A percentile compares a stretch with the other conserved stretches of the same genome.
Conservation (phyloP, 2,113 vertebrate genomes). For the Brachyhypopomus occidentalis region DNA sequence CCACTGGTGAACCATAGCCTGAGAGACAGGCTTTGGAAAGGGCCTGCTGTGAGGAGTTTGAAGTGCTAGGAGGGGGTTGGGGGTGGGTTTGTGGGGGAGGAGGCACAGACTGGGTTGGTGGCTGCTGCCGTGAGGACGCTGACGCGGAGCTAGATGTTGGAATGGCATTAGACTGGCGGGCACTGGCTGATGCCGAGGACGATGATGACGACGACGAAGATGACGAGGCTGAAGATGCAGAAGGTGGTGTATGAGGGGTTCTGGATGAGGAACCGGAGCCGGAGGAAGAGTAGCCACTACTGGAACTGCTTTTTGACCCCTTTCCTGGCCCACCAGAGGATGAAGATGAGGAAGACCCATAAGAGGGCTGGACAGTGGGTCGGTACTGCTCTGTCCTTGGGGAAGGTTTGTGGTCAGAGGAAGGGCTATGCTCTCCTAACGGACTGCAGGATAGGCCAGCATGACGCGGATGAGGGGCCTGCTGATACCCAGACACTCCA, state of each 20-base stretch:
- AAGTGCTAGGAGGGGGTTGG: constrained; percentile 61
- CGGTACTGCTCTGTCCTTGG: constrained; percentile 82
- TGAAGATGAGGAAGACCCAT: constrained; percentile 71
- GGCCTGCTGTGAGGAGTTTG: constrained; percentile 74
- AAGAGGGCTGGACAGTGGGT: constrained; percentile 88
- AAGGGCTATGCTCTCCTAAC: constrained; percentile 86
- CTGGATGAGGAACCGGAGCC: constrained; percentile 77
- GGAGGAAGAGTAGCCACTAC: constrained; percentile 80
- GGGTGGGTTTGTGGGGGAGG: constrained; percentile 56
- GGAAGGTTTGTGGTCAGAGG: constrained; percentile 70
- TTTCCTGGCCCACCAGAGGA: constrained; percentile 74
- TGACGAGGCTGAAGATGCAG: constrained; percentile 78
- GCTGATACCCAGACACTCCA: constrained; percentile 86
- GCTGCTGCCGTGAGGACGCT: constrained; percentile 67
- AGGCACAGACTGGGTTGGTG: constrained; percentile 62
- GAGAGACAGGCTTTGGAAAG: constrained; percentile 77
- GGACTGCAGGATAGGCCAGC: constrained; percentile 88
- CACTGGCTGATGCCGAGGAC: constrained; percentile 69
- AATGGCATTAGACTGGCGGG: constrained; percentile 66
- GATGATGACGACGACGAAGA: constrained; percentile 76
- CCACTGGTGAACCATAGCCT: constrained; percentile 77
- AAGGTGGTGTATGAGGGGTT: constrained; percentile 79
- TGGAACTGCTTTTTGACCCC: constrained; percentile 77
- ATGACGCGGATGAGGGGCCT: constrained; percentile 77
- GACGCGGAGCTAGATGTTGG: constrained; percentile 75